Evolutionary conservation across 2,113 vertebrate species (phyloP).

Genomic region (Chinchilla lanigera): DNA sequence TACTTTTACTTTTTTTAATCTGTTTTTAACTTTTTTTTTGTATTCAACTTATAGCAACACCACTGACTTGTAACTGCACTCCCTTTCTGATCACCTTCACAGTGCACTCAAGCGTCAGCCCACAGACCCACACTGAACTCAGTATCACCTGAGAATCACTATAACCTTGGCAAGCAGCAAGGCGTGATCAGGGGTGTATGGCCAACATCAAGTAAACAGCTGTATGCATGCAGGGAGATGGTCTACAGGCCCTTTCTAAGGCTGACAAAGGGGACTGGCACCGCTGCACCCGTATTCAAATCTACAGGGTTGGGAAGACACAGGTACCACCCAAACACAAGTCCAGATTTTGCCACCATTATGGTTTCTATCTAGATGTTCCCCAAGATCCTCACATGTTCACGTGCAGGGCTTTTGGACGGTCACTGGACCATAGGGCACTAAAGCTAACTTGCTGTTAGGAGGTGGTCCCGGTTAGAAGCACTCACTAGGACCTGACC

Average conservation of each 20-base stretch:
- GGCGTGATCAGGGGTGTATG: rapidly evolving
- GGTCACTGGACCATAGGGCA: neutral
- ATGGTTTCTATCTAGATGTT: neutral
- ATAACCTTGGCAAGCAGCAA: rapidly evolving
- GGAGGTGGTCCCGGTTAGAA: neutral
- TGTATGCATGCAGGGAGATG: rapidly evolving
- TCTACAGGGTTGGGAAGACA: too few species aligned
- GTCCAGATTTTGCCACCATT: neutral
- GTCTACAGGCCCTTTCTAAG: neutral
- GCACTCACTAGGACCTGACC: neutral
- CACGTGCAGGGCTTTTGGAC: neutral
- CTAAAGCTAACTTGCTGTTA: neutral
- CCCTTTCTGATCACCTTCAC: neutral
- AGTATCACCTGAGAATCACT: rapidly evolving
- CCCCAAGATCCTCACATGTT: neutral
- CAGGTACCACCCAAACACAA: too few species aligned
- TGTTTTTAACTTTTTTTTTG: neutral
- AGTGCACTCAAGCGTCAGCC: neutral
- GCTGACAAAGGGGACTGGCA: neutral
- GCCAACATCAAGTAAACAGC: rapidly evolving
- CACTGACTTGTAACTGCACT: neutral
- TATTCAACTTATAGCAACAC: neutral
- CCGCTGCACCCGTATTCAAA: neutral
- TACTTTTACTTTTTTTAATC: too few species aligned
- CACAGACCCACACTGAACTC: neutral